These are phyloP conservation scores for Euthynnus affinis DNA, from an alignment of 2,797 vertebrate species.

Conservation along the genomic window DNA sequence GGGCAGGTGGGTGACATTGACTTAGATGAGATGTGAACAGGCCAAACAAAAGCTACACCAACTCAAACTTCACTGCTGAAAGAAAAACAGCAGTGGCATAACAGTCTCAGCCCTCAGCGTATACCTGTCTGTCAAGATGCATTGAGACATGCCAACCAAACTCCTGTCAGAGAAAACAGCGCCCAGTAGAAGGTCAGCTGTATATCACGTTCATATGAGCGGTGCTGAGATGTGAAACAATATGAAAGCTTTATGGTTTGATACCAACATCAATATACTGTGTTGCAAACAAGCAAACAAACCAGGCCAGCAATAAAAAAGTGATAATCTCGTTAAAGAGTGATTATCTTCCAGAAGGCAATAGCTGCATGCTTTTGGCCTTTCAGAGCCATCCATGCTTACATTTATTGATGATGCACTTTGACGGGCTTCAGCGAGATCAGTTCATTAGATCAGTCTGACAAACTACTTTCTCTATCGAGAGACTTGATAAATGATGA, in stretches of 20 bases:
- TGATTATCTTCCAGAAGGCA: conserved; percentile 57
- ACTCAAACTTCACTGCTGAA: conserved; percentile 34
- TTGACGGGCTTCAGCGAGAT: conserved; percentile 58
- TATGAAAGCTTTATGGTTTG: conserved; percentile 57
- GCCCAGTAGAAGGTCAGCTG: conserved; percentile 67
- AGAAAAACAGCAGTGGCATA: conserved; percentile 51
- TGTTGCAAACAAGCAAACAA: conserved; percentile 53
- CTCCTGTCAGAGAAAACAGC: conserved; percentile 51
- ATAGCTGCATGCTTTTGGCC: conserved; percentile 42
- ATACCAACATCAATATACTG: conserved; percentile 37
- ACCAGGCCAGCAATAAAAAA: conserved; percentile 33
- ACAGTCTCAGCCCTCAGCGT: conserved; percentile 46
- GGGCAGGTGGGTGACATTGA: conserved; percentile 62
- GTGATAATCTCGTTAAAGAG: conserved; percentile 59
- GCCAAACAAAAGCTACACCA: conserved; percentile 59
- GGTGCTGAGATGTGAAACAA: conserved; percentile 43
- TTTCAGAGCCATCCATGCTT: conserved; percentile 51
- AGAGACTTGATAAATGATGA: conserved; percentile 63
- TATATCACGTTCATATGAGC: conserved; percentile 52
- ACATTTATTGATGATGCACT: conserved; percentile 67
- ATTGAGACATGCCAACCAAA: conserved; percentile 63
- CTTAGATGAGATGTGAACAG: conserved; percentile 66
- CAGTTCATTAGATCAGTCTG: conserved; percentile 64
- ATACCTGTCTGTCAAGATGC: conserved; percentile 71
- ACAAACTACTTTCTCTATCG: conserved; percentile 61